Evolutionary conservation across 2,888 invertebrate species (phyloP).

Genomic region (Pocota personata): DNA sequence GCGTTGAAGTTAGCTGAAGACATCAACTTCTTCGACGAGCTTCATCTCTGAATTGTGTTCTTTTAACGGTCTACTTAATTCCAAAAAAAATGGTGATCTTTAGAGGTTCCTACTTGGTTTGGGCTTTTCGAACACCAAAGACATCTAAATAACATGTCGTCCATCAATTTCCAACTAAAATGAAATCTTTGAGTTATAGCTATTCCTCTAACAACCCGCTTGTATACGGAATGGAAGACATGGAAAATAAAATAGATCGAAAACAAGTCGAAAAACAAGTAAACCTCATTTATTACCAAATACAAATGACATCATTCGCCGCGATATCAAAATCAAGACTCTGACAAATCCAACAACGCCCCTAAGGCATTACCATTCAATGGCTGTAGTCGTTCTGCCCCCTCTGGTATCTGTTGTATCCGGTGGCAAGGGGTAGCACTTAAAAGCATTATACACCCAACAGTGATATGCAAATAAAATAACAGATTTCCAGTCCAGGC

Average conservation of each 20-base stretch:
- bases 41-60: too few species aligned
- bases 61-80: too few species aligned
- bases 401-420: slow-evolving; percentile 5
- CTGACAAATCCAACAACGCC: slow-evolving; percentile 59
- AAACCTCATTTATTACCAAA: slow-evolving; percentile 68
- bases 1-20: too few species aligned
- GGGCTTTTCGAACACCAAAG: too few species aligned
- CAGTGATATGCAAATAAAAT: slow-evolving; percentile 69
- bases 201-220: too few species aligned
- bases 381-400: slow-evolving; percentile 24
- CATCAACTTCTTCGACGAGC: too few species aligned
- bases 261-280: slow-evolving; percentile 31
- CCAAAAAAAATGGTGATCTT: too few species aligned
- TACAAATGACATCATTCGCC: slow-evolving; percentile 65
- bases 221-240: slow-evolving; percentile 4
- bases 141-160: too few species aligned
- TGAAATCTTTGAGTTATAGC: neutral
- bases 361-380: slow-evolving; percentile 57
- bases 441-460: slow-evolving; percentile 64
- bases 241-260: neutral
- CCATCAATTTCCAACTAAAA: neutral
- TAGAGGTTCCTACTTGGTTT: too few species aligned
- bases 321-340: slow-evolving; percentile 67
- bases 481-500: slow-evolving; percentile 66
- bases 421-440: slow-evolving; percentile 51